These are phyloP conservation scores for Macropus fuliginosus DNA, from an alignment of 2,797 vertebrate species.

Conservation along the genomic window DNA sequence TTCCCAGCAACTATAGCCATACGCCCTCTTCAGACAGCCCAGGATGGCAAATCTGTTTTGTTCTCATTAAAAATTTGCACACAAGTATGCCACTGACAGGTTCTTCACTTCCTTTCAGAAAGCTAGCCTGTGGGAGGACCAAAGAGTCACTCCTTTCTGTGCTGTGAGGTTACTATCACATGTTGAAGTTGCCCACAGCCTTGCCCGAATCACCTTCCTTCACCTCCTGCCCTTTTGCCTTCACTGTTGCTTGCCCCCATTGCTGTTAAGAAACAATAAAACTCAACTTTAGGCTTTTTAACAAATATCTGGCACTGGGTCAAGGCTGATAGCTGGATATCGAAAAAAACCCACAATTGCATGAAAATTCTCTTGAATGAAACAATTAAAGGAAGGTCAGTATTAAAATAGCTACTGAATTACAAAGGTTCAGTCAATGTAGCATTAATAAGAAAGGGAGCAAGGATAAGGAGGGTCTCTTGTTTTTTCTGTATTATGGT, in stretches of 20 bases:
- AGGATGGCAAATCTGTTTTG: neutral
- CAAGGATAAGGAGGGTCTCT: conserved; percentile 55
- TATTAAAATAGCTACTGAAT: conserved; percentile 69
- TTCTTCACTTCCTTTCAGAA: neutral
- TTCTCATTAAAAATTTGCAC: neutral
- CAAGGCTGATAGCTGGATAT: neutral
- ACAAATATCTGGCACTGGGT: neutral
- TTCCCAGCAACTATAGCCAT: neutral
- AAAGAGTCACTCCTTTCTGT: neutral
- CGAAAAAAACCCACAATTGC: neutral
- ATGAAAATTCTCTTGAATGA: conserved; percentile 74
- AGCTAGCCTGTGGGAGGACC: neutral
- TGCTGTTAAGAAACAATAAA: neutral
- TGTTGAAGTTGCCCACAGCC: neutral
- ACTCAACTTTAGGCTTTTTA: neutral
- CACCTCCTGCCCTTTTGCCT: neutral
- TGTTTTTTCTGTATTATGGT: neutral
- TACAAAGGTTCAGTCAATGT: neutral
- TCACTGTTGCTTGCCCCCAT: neutral
- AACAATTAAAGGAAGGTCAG: conserved; percentile 82
- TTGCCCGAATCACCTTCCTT: neutral
- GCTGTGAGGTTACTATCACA: neutral
- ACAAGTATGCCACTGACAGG: neutral
- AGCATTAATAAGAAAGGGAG: conserved; percentile 62
- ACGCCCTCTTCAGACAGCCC: neutral